These are phyloP conservation scores for Cheirogaleus medius DNA, from an alignment of 2,113 vertebrate genomes.

Conservation along the genomic window DNA sequence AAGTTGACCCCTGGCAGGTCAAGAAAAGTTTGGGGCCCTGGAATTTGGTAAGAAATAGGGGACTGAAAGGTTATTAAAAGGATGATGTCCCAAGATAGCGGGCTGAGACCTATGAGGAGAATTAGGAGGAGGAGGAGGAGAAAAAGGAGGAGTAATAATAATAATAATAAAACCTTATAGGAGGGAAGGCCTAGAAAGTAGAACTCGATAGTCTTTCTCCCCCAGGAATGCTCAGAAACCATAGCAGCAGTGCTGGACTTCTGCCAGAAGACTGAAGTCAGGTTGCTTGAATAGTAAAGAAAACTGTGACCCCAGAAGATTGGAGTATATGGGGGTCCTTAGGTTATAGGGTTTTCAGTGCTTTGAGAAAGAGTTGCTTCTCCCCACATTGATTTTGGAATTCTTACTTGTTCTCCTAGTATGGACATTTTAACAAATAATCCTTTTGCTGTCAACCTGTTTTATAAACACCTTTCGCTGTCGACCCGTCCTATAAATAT, in stretches of 20 bases:
- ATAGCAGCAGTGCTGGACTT: neutral
- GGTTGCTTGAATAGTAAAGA: neutral
- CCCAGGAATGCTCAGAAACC: neutral
- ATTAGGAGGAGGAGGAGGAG: no score
- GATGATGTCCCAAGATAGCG: neutral
- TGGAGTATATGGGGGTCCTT: neutral
- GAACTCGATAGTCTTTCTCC: neutral
- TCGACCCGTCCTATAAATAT: neutral
- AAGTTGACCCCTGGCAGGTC: neutral
- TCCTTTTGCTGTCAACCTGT: neutral
- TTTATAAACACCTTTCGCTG: neutral
- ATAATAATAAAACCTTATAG: neutral
- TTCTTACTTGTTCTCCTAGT: neutral
- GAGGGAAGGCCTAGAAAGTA: neutral
- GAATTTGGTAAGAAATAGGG: neutral
- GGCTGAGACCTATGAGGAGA: neutral
- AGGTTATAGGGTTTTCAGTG: neutral
- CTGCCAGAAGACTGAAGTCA: neutral
- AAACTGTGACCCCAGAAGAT: neutral
- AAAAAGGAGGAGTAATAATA: no score
- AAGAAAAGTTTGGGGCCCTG: neutral
- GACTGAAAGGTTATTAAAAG: no score
- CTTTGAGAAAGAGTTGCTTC: neutral
- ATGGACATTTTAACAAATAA: slow-evolving; percentile 15
- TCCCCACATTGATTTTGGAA: neutral